Percentiles rank a stretch among this genome's conserved stretches.
Evolutionary conservation across 2,113 vertebrate genomes (phyloP).

Genomic region (Callipepla californica): DNA sequence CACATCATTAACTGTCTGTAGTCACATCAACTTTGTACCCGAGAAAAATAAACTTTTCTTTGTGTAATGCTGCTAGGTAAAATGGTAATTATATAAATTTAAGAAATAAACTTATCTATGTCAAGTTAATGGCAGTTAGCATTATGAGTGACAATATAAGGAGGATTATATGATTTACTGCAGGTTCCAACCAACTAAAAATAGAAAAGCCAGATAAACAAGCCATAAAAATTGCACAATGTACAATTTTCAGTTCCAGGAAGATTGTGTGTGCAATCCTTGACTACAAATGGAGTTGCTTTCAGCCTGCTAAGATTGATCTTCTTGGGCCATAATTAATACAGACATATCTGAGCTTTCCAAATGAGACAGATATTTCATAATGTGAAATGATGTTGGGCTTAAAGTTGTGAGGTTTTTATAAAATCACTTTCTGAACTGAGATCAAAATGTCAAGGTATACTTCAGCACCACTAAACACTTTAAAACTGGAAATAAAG

Average conservation of each 20-base stretch:
- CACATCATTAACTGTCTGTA: background rate
- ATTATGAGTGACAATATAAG: slow-evolving; percentile 24
- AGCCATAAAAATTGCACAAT: slow-evolving; percentile 57
- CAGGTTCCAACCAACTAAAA: slow-evolving; percentile 28
- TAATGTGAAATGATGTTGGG: background rate
- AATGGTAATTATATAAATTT: background rate
- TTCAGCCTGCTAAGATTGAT: slow-evolving; percentile 3
- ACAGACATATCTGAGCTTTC: background rate
- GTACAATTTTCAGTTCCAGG: slow-evolving; percentile 40
- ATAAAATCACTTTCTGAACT: background rate
- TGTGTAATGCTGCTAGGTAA: background rate
- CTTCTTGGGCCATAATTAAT: slow-evolving; percentile 26
- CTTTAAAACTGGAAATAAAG: slow-evolving; percentile 15
- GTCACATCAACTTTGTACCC: background rate
- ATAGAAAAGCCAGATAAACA: slow-evolving; percentile 29
- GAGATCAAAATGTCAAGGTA: background rate
- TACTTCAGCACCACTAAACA: background rate
- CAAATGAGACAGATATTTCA: background rate
- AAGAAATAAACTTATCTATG: background rate
- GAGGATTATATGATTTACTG: slow-evolving; percentile 17
- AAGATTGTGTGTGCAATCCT: slow-evolving; percentile 13
- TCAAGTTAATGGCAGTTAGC: slow-evolving; percentile 26
- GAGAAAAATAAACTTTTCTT: background rate
- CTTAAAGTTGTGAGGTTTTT: background rate
- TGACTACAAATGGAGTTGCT: slow-evolving; percentile 50